Base-by-base conservation (phyloP, 2,797 vertebrate species). In the Euthynnus affinis region DNA sequence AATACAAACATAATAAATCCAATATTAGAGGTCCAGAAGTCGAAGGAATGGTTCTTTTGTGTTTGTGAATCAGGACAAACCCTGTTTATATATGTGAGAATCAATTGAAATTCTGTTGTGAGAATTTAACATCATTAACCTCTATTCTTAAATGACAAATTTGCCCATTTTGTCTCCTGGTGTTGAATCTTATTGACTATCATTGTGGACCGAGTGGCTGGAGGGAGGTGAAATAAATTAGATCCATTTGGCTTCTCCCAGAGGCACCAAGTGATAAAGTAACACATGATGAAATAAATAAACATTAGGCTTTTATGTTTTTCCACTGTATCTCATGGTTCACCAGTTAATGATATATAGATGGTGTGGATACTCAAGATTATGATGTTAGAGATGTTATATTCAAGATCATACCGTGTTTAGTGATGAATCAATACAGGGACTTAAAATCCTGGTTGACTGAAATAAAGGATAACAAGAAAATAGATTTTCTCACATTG, bases 131-230 rank as follows among this genome's bases (percentile, higher is more conserved):
- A 70, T 89, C 87, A 86, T 94, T 93, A 92, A 92, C 88, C 83
- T 88, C 80, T 80, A 80, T 88, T 91, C 79, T 81, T 89, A 86
- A 67, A 84, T 89, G 94, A 95, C 87, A 89, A 92, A 94, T 94
- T 56, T 90, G 71, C 85, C 84, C 84, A 90, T 94, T 95, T 86
- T 82, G 87, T 87, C 89, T 87, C 60, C 87, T 60, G 61, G 74
- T 89, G 87, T 91, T 94, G 94, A 94, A 93, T 93, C 87, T 88
- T 91, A 92, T 88, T 89, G 91, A 89, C 89, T 86, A 87, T 94
- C 87, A 85, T 87, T 88, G 89, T 87, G 84, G 66, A 25, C 86
- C 14, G 52, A 82, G 74, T 78, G 65, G 80, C 90, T 85, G 87
- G 55, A 87, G 81, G 89, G 83, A 87, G 87, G 75, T 87, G 81